Evolutionary conservation across 2,888 invertebrate genomes (phyloP).

Genomic region (Aphodius granarius): DNA sequence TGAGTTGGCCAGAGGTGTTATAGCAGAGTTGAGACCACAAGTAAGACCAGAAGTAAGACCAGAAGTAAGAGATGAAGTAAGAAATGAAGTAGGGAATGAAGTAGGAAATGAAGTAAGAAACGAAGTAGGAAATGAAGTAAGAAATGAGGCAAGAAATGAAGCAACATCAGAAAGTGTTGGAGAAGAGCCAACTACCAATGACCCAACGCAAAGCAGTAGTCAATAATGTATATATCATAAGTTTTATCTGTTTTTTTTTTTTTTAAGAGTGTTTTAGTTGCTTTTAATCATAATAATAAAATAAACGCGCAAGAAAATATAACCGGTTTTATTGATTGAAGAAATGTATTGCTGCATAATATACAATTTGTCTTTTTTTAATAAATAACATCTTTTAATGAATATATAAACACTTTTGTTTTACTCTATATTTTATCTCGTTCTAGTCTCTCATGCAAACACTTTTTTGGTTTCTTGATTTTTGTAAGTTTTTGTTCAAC

Average conservation of each 20-base stretch:
- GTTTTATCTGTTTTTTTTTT: not conserved
- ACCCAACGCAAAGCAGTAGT: not conserved
- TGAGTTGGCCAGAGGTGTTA: conserved; percentile 42
- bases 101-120: not conserved
- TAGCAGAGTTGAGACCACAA: not conserved
- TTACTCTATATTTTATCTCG: not conserved
- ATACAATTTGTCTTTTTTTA: conserved; percentile 9
- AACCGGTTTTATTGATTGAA: conserved; percentile 28
- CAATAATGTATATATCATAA: not conserved
- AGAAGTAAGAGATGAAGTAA: not conserved
- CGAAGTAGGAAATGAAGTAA: not conserved
- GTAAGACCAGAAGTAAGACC: not conserved
- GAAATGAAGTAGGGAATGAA: not conserved
- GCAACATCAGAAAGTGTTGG: not conserved
- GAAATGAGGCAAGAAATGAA: not conserved
- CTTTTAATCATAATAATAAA: not conserved
- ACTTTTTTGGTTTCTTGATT: no score
- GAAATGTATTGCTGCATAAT: conserved; percentile 24
- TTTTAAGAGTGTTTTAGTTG: not conserved
- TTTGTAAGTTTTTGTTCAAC: not conserved
- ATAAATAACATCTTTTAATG: not conserved
- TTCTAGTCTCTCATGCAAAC: not conserved
- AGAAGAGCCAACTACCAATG: not conserved
- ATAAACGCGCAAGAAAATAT: conserved; percentile 20
- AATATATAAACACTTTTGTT: not conserved